Base-by-base conservation (phyloP, 2,113 vertebrate genomes). In the Triplophysa dalaica region DNA sequence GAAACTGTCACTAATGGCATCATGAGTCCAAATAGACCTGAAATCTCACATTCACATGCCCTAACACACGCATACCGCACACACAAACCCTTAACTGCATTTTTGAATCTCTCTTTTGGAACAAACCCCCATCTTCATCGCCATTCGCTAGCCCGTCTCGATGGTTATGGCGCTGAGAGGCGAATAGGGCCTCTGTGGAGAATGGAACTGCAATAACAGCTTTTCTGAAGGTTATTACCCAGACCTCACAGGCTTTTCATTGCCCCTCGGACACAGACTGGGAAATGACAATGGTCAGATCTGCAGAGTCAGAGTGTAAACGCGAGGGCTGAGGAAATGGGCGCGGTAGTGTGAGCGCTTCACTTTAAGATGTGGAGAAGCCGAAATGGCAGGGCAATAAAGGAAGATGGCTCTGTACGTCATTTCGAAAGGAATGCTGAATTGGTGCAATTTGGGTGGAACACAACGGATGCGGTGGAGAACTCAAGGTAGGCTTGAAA, bases 281-380 rank as follows among this genome's bases (percentile, higher is more conserved):
- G 87, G 87, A 90, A 89, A 92, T 90, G 88, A 91, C 92, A 92
- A 89, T 89, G 90, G 90, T 88, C 92, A 88, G 88, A 85, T 91
- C 88, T 89, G 90, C 90, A 61, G 87, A 92, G 88, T 89, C 82
- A 85, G 86, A 87, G 84, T 86, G 89, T 90, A 87, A 89, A 19
- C 7, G 85, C 86, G 86, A 85, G 81, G 81, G 82, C 87, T 87
- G 87, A 75, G 89, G 88, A 87, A 91, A 92, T 90, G 86, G 89
- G 83, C 89, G 88, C 84, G 86, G 89, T 86, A 87, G 89, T 78
- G 80, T 86, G 84, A 86, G 83, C 87, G 85, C 87, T 85, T 87
- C 87, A 90, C 91, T 90, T 89, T 21, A 86, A 89, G 82, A 86
- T 83, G 86, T 86, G 75, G 86, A 89, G 86, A 87, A 89, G 87